Base-by-base conservation (phyloP, 2,113 vertebrate species). In the Pomatostomus ruficeps region DNA sequence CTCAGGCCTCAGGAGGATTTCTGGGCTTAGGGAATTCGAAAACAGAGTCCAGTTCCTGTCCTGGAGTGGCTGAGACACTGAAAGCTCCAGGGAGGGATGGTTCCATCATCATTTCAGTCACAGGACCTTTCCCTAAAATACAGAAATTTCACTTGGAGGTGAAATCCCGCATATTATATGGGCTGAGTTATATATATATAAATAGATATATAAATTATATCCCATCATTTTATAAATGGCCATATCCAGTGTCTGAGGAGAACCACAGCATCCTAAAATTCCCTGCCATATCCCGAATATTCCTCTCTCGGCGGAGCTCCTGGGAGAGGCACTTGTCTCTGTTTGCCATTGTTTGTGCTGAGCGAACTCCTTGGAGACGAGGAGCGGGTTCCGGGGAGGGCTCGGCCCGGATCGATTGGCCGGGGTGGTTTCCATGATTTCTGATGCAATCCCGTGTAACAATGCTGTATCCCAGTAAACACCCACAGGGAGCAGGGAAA, bases 401-500 rank as follows among this genome's bases (percentile, higher is more conserved):
- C 88, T 65, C 59, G 95, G 95, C 94, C 92, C 49, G 10, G 71
- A 92, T 97, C 97, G 76, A 93, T 96, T 66, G 55, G 96, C 95
- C 67, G 94, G 93, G 93, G 91, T 36, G 88, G 95, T 96, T 96
- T 92, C 97, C 88, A 61, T 92, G 94, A 96, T 97, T 97, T 98
- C 97, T 98, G 97, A 98, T 97, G 97, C 96, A 98, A 98, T 97
- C 92, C 36, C 90, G 84, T 75, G 92, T 90, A 97, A 97, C 95
- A 96, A 96, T 91, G 92, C 74, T 97, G 97, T 97, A 93, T 97
- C 95, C 96, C 95, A 86, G 97, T 97, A 97, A 98, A 98, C 96
- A 96, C 88, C 94, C 96, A 95, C 91, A 89, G 89, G 66, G 77
- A 91, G 95, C 88, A 85, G 94, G 92, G 93, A 84, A 97, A 97